Conservation (phyloP, 2,888 invertebrate species). For the Adela reaumurella region DNA sequence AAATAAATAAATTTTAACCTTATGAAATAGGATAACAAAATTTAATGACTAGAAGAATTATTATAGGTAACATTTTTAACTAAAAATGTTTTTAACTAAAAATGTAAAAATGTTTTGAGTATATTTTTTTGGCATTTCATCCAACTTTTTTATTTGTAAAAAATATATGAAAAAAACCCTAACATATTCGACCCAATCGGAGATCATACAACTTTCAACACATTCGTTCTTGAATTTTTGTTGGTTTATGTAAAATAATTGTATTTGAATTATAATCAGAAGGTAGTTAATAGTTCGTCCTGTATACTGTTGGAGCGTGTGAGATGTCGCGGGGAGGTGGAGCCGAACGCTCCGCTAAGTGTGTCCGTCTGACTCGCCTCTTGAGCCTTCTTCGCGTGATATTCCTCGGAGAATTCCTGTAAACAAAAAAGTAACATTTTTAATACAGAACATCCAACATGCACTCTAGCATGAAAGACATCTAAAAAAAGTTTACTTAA, state of each 20-base stretch:
- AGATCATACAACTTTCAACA: neutral
- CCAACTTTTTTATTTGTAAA: neutral
- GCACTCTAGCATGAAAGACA: no score
- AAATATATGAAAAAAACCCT: neutral
- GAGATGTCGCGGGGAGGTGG: slow-evolving; percentile 53
- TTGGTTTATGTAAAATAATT: no score
- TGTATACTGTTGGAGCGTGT: slow-evolving; percentile 80
- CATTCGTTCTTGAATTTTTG: no score
- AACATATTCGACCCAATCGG: neutral
- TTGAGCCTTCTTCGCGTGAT: slow-evolving; percentile 66
- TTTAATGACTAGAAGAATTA: neutral
- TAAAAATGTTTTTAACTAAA: no score
- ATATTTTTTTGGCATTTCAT: no score
- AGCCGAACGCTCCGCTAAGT: slow-evolving; percentile 54
- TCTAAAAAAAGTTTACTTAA: no score
- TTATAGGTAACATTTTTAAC: neutral
- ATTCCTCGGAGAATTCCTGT: slow-evolving; percentile 75
- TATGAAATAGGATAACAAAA: neutral
- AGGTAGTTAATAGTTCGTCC: slow-evolving; percentile 67
- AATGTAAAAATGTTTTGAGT: no score
- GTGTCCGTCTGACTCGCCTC: slow-evolving; percentile 59
- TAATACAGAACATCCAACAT: no score
- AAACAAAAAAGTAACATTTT: slow-evolving; percentile 8
- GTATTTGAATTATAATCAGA: no score
- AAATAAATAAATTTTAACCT: neutral